A percentile compares a stretch with the other conserved stretches of the same genome.
Evolutionary conservation across 2,888 invertebrate genomes (phyloP).

Genomic region (Panzeria rudis): DNA sequence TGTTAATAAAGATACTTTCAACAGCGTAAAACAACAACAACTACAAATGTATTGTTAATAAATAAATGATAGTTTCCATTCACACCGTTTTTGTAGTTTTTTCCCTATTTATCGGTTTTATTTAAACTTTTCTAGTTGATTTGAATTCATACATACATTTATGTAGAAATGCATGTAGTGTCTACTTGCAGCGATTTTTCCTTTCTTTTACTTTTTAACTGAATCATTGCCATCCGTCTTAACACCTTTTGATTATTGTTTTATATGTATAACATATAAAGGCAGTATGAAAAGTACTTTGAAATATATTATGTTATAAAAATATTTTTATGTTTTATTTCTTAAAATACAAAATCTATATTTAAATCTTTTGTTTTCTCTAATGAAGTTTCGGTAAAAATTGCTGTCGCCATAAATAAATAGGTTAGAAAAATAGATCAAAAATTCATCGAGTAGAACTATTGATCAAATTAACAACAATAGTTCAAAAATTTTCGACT

Average conservation of each 20-base stretch:
- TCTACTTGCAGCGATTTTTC: conserved; percentile 16
- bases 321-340: too few species aligned
- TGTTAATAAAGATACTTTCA: conserved; percentile 28
- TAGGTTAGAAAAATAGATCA: too few species aligned
- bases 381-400: too few species aligned
- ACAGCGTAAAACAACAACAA: conserved; percentile 1
- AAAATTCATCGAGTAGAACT: too few species aligned
- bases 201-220: conserved; percentile 28
- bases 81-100: conserved; percentile 49
- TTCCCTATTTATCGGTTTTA: conserved; percentile 19
- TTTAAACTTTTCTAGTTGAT: conserved; percentile 33
- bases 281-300: not conserved
- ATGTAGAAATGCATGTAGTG: conserved; percentile 2
- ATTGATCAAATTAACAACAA: too few species aligned
- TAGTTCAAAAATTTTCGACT: too few species aligned
- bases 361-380: too few species aligned
- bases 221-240: conserved; percentile 66
- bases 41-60: conserved; percentile 23
- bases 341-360: too few species aligned
- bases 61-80: conserved; percentile 54
- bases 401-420: too few species aligned
- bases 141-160: conserved; percentile 25
- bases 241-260: conserved; percentile 51
- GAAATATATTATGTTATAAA: too few species aligned
- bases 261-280: not conserved